These are phyloP conservation scores for Apotomis turbidana DNA, from an alignment of 2,888 invertebrate species.

Conservation along the genomic window DNA sequence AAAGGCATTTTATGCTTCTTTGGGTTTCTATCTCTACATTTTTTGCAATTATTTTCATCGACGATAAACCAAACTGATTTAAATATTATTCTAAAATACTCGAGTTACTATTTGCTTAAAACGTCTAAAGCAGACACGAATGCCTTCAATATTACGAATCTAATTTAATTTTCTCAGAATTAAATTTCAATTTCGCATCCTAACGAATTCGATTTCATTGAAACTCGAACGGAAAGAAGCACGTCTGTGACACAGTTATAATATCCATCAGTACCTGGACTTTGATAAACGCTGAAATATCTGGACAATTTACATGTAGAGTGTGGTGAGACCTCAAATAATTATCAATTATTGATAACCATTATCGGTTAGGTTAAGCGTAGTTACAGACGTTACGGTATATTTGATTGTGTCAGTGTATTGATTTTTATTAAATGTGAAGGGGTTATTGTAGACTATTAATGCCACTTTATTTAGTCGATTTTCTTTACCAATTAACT, in stretches of 20 bases:
- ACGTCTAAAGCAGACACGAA: background rate
- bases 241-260: conserved; percentile 1
- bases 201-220: conserved; percentile 26
- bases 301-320: no score
- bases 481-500: no score
- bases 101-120: background rate
- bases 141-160: background rate
- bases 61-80: background rate
- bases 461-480: no score
- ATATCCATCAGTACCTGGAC: background rate
- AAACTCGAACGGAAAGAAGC: conserved; percentile 1
- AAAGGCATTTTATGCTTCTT: background rate
- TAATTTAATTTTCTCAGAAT: conserved; percentile 3
- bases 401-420: no score
- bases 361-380: no score
- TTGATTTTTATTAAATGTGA: no score
- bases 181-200: conserved; percentile 12
- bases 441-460: no score
- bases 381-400: no score
- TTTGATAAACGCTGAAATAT: no score
- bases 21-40: background rate
- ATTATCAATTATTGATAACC: no score
- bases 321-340: no score
- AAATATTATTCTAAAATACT: no score
- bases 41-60: background rate